phyloP scores from a whole-genome alignment of 2,888 invertebrate genomes.

The Cataglyphis rosenhaueri region DNA sequence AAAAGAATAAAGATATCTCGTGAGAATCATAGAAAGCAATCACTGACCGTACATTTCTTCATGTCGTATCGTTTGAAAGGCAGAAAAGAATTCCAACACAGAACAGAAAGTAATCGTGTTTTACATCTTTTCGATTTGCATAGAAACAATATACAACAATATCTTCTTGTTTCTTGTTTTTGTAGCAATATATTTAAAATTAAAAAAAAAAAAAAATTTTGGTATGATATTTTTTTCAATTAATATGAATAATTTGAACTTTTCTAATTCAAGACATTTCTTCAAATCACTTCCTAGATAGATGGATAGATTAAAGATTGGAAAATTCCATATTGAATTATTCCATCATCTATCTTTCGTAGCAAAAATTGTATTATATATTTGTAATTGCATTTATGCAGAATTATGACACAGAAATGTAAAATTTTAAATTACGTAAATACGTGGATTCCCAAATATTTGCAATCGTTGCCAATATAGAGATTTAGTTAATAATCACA shows the following conservation, averaged over 20 bases:
- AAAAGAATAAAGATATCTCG: conserved; percentile 38
- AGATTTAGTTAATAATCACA: neutral
- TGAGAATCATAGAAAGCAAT: conserved; percentile 38
- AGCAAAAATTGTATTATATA: neutral
- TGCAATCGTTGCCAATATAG: neutral
- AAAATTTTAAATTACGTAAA: neutral
- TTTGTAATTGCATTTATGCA: too few relatives aligned
- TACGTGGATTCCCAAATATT: neutral
- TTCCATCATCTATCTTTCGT: neutral
- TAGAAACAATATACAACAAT: neutral
- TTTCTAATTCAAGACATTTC: neutral
- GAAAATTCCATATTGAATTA: neutral
- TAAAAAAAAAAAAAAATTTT: neutral
- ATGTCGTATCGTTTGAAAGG: conserved; percentile 9
- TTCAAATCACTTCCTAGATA: neutral
- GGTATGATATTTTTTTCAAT: neutral
- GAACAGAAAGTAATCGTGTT: neutral
- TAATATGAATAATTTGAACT: neutral
- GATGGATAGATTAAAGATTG: neutral
- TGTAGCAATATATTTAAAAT: neutral
- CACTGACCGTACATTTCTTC: conserved; percentile 32
- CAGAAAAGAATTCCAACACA: neutral
- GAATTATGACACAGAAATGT: too few relatives aligned
- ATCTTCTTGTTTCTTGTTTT: neutral
- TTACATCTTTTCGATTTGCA: neutral